Base-by-base conservation (phyloP, 64 coral and sea anemone species). In the Catalaphyllia jardinei region DNA sequence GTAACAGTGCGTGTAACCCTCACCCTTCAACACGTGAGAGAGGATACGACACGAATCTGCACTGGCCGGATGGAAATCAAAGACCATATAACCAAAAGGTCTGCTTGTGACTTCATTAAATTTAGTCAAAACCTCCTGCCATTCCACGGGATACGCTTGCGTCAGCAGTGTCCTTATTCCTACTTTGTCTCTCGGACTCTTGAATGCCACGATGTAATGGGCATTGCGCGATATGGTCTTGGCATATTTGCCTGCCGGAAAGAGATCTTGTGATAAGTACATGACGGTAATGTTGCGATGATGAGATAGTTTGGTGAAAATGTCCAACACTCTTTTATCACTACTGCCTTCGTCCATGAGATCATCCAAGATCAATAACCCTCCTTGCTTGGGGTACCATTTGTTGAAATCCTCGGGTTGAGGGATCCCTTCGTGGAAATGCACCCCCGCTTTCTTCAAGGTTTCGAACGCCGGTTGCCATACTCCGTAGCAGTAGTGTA, bases 291-390 rank as follows among this genome's bases (percentile, higher is more conserved):
- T 91, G 35, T 74, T 51, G n/a, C 25, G 22, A 39, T 92, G 90
- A 78, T 92, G 90, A 27, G 52, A 92, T 18, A 61, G 15, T 62
- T 65, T 61, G 6, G 90, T 92, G 4, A 92, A 54, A 4, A 92
- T 6, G 63, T 86, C 90, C 22, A 33, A 22, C 2, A 92, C 38
- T 1, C 28, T 29, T 64, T 67, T 33, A n/a, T 86, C 57, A 2
- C 77, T 86, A n/a, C 62, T 25, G 20, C 78, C 79, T 38, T 62
- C 20, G 0, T 8, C 38, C 90, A 86, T 92, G 3, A 92, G 54
- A 31, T 92, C 90, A 29, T 92, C 90, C 4, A 92, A 6, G 7
- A 92, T 33, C 13, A 86, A 46, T 2, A 71, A 8, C 1, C 82
- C 82, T 42, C 82, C 63, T 35, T 35, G 1, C 7, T 67, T 24